phyloP scores from a whole-genome alignment of 2,113 vertebrate genomes.

The Sterrhoptilus dennistouni region DNA sequence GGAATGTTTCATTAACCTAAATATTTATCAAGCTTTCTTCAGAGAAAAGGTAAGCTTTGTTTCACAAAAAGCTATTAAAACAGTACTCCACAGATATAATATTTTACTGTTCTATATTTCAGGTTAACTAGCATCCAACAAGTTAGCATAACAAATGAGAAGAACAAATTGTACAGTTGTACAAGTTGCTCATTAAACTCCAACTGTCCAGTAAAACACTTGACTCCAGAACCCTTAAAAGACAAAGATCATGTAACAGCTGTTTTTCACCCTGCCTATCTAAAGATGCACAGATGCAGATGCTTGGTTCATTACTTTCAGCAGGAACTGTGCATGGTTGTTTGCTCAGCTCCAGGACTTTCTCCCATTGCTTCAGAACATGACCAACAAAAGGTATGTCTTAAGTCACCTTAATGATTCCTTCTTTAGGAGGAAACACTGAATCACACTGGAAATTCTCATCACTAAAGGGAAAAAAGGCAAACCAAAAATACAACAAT shows the following conservation, averaged over 20 bases:
- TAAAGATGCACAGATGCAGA: neutral
- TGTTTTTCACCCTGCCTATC: neutral
- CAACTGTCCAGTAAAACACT: neutral
- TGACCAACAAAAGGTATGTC: neutral
- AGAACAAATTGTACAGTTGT: neutral
- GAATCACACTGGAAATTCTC: neutral
- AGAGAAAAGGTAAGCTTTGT: neutral
- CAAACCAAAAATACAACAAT: neutral
- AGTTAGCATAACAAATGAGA: neutral
- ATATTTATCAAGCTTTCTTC: neutral
- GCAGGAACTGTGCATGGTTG: neutral
- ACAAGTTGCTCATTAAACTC: neutral
- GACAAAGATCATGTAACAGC: neutral
- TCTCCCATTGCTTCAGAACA: neutral
- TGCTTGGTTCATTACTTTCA: neutral
- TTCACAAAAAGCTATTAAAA: neutral
- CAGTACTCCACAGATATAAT: neutral
- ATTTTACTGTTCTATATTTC: neutral
- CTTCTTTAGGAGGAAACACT: neutral
- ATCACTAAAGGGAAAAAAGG: neutral
- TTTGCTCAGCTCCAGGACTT: neutral
- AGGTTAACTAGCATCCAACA: neutral
- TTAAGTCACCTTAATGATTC: neutral
- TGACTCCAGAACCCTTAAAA: neutral
- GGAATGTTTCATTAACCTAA: neutral